phyloP scores from a whole-genome alignment of 2,797 vertebrate genomes.

The Typhlichthys eigenmanni region DNA sequence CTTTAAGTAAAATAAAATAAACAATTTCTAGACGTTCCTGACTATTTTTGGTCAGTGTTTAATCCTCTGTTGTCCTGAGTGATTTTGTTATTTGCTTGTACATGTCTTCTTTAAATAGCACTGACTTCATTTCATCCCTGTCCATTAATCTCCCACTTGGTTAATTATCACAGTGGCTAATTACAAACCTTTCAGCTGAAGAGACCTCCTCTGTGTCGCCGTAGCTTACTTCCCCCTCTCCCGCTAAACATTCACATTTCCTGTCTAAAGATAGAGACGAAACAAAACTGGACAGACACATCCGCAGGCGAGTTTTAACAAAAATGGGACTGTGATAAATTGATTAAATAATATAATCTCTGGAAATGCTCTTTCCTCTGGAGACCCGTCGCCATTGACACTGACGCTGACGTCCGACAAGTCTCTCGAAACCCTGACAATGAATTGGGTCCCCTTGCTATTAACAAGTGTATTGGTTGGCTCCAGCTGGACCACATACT shows the following conservation, averaged over 20 bases:
- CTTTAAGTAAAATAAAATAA: slow-evolving; percentile 15
- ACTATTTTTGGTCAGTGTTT: slow-evolving; percentile 40
- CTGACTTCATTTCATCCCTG: slow-evolving; percentile 46
- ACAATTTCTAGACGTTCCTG: too few relatives aligned
- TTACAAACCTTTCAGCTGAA: slow-evolving; percentile 60
- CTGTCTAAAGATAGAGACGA: not conserved
- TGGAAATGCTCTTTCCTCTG: slow-evolving; percentile 13
- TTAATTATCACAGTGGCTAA: slow-evolving; percentile 71
- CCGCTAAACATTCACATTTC: not conserved
- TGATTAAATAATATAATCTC: slow-evolving; percentile 27
- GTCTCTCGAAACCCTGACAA: slow-evolving; percentile 17
- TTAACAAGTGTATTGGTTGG: slow-evolving; percentile 18
- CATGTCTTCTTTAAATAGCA: slow-evolving; percentile 52
- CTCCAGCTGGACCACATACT: slow-evolving; percentile 31
- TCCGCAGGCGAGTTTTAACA: slow-evolving; percentile 25
- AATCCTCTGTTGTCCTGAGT: slow-evolving; percentile 42
- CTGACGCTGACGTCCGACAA: slow-evolving; percentile 31
- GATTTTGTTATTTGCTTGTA: slow-evolving; percentile 39
- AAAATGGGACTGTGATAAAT: slow-evolving; percentile 15
- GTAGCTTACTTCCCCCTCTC: slow-evolving; percentile 14
- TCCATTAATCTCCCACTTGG: slow-evolving; percentile 64
- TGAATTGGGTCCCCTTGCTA: slow-evolving; percentile 15
- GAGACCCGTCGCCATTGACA: slow-evolving; percentile 17
- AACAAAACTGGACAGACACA: not conserved
- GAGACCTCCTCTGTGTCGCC: slow-evolving; percentile 35